Evolutionary conservation across 37 sponge, comb jelly and placozoan genomes (phyloP).

Genomic region (Beroe forskalii): DNA sequence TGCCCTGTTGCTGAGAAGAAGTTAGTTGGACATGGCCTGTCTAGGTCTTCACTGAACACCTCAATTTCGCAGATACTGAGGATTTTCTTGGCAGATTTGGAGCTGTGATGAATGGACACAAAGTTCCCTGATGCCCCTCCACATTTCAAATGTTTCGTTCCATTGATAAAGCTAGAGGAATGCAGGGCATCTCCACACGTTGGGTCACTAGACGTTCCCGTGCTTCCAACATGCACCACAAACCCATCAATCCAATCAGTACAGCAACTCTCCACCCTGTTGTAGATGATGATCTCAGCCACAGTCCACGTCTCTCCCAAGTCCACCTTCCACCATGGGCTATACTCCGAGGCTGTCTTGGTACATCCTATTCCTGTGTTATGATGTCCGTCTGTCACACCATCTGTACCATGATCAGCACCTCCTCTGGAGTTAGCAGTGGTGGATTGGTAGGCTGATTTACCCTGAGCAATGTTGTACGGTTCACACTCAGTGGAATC

Average conservation of each 20-base stretch:
- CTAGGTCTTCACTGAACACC: neutral
- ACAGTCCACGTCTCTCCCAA: neutral
- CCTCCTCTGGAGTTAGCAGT: neutral
- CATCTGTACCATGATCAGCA: neutral
- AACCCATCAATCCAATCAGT: slow-evolving; percentile 1
- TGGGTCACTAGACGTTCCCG: slow-evolving; percentile 1
- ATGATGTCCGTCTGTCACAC: neutral
- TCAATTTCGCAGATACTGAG: slow-evolving; percentile 28
- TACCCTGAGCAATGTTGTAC: neutral
- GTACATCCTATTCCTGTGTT: neutral
- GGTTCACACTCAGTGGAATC: slow-evolving; percentile 40
- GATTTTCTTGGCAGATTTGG: neutral
- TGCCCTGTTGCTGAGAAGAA: slow-evolving; percentile 43
- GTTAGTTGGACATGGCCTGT: slow-evolving; percentile 30
- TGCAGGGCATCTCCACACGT: slow-evolving; percentile 14
- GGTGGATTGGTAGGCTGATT: neutral
- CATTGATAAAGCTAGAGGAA: neutral
- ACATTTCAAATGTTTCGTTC: slow-evolving; percentile 18
- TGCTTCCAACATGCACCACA: neutral
- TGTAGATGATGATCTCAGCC: neutral
- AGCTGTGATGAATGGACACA: slow-evolving; percentile 4
- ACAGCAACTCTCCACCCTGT: neutral
- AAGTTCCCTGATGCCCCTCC: neutral
- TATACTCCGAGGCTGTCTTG: neutral
- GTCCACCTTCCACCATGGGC: slow-evolving; percentile 51